Base-by-base conservation (phyloP, 2,113 vertebrate species). In the Geococcyx californianus region DNA sequence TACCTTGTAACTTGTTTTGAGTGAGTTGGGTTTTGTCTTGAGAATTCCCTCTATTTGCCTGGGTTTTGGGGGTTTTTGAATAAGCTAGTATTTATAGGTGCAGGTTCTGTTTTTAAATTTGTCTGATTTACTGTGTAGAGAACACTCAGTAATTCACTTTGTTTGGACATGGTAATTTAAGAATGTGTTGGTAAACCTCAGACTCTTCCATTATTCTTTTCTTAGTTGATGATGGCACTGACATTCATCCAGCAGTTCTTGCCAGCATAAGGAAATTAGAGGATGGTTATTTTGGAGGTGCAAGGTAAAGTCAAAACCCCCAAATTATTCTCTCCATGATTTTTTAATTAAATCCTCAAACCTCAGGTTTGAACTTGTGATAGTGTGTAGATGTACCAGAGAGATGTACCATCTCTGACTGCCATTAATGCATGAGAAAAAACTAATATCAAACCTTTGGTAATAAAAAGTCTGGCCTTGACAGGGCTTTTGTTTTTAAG, bases 221-320 rank as follows among this genome's bases (percentile, higher is more conserved):
- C n/a, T 70, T 58, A 99, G 99, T 98, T 97, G 99, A 99, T 42
- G 99, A 99, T 75, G 98, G 98, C 72, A 98, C 98, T 66, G 98
- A 98, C 55, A 97, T 99, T 94, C 99, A 99, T 94, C 97, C 99
- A 24, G 99, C 99, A 63, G 98, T 99, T 96, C 96, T 99, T 83
- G 98, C 98, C 84, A 99, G 99, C 47, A 97, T 99, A 89, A 98
- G 99, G 94, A 99, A 99, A 97, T 97, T 99, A 66, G 98, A 99
- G 55, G 99, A 99, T 97, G 99, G 99, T 64, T 99, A 99, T 97
- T 99, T 99, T 96, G 99, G 98, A 91, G 99, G 99, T 78, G 99
- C 99, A n/a, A 99, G 99, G 99, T 99, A 96, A 95, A 89, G 38
- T 56, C 40, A 66, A 33, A 95, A 85, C 6, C 1, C 1, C 8